Evolutionary conservation across 2,113 vertebrate genomes (phyloP), one percentile per base, ranked within the genome.

Genomic region (Nothobranchius furzeri): DNA sequence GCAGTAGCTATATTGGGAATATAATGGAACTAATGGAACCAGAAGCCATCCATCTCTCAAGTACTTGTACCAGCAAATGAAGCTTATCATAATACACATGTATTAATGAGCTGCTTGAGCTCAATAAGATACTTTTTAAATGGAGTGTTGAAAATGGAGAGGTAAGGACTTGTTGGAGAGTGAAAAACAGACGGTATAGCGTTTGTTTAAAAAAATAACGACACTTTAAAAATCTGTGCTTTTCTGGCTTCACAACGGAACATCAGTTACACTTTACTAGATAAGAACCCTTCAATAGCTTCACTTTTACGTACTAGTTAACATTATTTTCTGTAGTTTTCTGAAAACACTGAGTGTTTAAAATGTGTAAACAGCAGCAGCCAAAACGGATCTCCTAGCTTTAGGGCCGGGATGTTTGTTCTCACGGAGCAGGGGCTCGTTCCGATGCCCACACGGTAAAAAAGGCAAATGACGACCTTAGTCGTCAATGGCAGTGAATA

Each of bases 71-170:
- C 46, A 63, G 70, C 54, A 85, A 84, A 87, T 76, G 68, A 75
- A 73, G 76, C 75, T 63, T 58, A 58, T 67, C 71, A 8, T 60
- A 58, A 67, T 65, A 70, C 73, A 64, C 63, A 70, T 60, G 47
- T 60, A 68, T 73, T 78, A 76, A 82, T 70, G 59, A 81, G 60
- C 74, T 79, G 12, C 77, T 74, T 43, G 10, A 73, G 48, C 45
- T 42, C 67, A 9, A 50, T 78, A 8, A 48, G 70, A 73, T 56
- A 53, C 68, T 62, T 59, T 76, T 71, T 14, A 47, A 70, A 73
- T 79, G 70, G 48, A 46, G 58, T 75, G 80, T 77, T 85, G 70
- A 79, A 63, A 78, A 73, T 68, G 52, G 60, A 79, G 68, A 79
- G 67, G 60, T 76, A 65, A 77, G 60, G 52, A 37, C 25, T 13